Evolutionary conservation across 2,797 vertebrate genomes (phyloP), one percentile per base, ranked within the genome.

Genomic region (Ctenosaura bakeri): DNA sequence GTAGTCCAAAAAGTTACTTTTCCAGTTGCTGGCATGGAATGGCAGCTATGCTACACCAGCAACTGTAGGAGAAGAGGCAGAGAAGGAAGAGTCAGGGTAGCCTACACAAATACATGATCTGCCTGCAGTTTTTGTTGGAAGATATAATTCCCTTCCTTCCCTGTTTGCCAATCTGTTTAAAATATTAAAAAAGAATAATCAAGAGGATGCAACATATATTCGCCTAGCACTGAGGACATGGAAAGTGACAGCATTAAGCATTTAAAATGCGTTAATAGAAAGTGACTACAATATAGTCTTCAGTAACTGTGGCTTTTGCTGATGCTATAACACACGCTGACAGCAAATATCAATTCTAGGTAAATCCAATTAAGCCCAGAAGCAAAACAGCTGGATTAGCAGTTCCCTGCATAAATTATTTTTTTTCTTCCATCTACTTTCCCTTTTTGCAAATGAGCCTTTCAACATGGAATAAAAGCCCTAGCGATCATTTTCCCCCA

Each of bases 321-420:
- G 95, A 94, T 93, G 93, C 91, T 93, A 89, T 94, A 96, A 95
- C 90, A 95, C 92, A 95, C 89, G 93, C 95, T 95, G 96, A 96
- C 95, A 95, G 92, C 93, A 96, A 97, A 94, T 96, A 96, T 93
- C 94, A 96, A 95, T 95, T 95, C 94, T 95, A 96, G 96, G 95
- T 96, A 96, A 97, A 96, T 96, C 94, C 94, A 96, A 94, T 96
- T 96, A 96, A 96, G 93, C 92, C 94, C 92, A 96, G 95, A 96
- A 96, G 97, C 94, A 96, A 96, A 97, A 96, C 96, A 96, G 95
- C 95, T 97, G 96, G 95, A 97, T 97, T 95, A 97, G 91, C 92
- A 92, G 92, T 93, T 95, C 94, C 89, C 87, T 95, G 96, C 91
- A 95, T 96, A 96, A 95, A 97, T 97, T 96, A 95, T 96, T 95